A percentile compares a stretch with the other conserved stretches of the same genome.
Evolutionary conservation across 2,113 vertebrate genomes (phyloP).

Genomic region (Rhipidura dahli): DNA sequence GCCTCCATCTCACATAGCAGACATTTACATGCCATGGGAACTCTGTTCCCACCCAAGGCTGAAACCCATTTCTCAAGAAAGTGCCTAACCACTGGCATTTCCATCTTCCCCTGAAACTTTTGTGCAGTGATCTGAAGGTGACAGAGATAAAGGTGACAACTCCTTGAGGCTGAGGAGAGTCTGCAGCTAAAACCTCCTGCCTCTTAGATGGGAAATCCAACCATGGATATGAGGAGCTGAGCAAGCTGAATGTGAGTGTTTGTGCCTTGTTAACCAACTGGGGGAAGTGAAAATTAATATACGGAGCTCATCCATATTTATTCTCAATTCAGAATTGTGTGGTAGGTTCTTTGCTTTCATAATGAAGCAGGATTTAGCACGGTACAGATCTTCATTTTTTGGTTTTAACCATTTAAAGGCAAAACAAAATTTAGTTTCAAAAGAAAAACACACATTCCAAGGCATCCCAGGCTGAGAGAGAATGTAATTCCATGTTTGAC

Average conservation of each 20-base stretch:
- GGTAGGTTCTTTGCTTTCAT: not conserved
- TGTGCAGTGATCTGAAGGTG: not conserved
- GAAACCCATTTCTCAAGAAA: not conserved
- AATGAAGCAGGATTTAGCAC: not conserved
- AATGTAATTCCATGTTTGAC: not conserved
- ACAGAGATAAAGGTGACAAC: not conserved
- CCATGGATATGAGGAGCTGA: not conserved
- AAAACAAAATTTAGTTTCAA: not conserved
- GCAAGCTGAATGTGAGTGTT: not conserved
- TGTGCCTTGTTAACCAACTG: not conserved
- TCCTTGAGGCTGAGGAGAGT: not conserved
- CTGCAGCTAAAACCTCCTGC: not conserved
- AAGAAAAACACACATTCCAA: not conserved
- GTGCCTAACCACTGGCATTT: not conserved
- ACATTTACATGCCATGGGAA: not conserved
- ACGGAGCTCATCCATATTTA: not conserved
- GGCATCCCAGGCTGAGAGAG: not conserved
- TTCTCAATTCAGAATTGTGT: not conserved
- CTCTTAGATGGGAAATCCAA: not conserved
- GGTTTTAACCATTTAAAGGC: not conserved
- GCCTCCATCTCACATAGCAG: not conserved
- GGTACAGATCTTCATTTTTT: not conserved
- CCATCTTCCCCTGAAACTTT: not conserved
- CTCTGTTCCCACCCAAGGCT: not conserved
- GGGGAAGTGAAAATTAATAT: not conserved